Conservation (phyloP, 2,888 invertebrate species). For the Eristalinus sepulchralis region DNA sequence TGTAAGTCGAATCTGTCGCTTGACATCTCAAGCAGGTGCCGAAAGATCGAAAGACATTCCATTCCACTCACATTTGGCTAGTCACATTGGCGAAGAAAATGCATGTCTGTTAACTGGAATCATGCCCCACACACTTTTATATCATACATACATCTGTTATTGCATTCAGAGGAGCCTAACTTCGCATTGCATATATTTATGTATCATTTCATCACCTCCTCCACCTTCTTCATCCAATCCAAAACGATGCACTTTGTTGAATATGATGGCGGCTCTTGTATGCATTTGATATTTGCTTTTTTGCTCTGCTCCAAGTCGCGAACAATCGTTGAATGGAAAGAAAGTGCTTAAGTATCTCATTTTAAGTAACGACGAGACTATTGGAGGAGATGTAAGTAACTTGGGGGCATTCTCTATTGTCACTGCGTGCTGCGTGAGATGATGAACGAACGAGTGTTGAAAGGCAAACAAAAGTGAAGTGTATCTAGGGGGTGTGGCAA, state of each 20-base stretch:
- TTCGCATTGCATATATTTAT: not conserved
- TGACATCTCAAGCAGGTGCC: not conserved
- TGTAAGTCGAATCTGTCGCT: not conserved
- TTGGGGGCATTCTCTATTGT: not conserved
- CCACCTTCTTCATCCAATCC: conserved; percentile 14
- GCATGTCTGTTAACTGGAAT: not conserved
- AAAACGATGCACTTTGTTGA: conserved; percentile 29
- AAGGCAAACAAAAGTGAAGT: conserved; percentile 30
- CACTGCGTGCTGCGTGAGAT: not conserved
- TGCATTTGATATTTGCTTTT: conserved; percentile 1
- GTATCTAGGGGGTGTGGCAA: not conserved
- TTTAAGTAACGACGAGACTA: conserved; percentile 21
- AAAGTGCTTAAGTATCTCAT: conserved; percentile 27
- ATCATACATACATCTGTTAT: not conserved
- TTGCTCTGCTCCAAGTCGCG: not conserved
- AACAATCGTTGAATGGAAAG: conserved; percentile 4
- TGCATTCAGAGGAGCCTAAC: not conserved
- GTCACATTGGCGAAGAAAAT: not conserved
- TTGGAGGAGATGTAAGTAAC: not conserved
- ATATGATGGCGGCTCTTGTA: conserved; percentile 15
- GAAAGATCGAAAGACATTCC: not conserved
- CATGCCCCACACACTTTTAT: not conserved
- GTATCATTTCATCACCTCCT: not conserved
- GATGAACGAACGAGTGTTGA: conserved; percentile 8
- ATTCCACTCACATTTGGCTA: not conserved